Conservation (phyloP, 53 echinoderm and acorn worm genomes). For the Echinarachnius parma region DNA sequence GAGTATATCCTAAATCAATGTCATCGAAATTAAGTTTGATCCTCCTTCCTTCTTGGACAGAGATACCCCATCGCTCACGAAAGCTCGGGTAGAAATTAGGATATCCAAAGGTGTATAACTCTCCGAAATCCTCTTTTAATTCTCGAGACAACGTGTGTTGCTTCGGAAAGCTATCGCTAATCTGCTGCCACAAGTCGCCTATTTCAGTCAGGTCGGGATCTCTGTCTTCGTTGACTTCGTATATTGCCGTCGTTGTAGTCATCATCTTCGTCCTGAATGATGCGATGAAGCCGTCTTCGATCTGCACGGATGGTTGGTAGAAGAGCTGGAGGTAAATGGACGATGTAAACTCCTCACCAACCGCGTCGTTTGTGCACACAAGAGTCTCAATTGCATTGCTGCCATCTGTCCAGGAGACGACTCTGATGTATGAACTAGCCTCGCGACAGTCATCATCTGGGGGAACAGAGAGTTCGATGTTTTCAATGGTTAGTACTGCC, state of each 20-base stretch:
- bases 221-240: neutral
- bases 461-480: no score
- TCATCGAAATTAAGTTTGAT: constrained; percentile 17
- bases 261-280: neutral
- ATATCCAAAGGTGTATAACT: constrained; percentile 3
- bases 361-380: no score
- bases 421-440: no score
- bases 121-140: neutral
- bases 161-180: neutral
- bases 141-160: neutral
- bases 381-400: no score
- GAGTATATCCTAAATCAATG: constrained; percentile 20
- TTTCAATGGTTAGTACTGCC: no score
- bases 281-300: neutral
- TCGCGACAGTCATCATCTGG: no score
- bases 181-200: neutral
- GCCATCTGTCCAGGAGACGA: no score
- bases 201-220: neutral
- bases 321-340: no score
- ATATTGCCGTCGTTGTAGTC: neutral
- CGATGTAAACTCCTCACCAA: no score
- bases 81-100: constrained; percentile 2
- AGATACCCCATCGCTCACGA: constrained; percentile 20
- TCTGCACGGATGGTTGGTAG: neutral
- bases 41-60: constrained; percentile 1